These are phyloP conservation scores for Pterocles orientalis DNA, from an alignment of 2,113 vertebrate genomes.

Conservation along the genomic window DNA sequence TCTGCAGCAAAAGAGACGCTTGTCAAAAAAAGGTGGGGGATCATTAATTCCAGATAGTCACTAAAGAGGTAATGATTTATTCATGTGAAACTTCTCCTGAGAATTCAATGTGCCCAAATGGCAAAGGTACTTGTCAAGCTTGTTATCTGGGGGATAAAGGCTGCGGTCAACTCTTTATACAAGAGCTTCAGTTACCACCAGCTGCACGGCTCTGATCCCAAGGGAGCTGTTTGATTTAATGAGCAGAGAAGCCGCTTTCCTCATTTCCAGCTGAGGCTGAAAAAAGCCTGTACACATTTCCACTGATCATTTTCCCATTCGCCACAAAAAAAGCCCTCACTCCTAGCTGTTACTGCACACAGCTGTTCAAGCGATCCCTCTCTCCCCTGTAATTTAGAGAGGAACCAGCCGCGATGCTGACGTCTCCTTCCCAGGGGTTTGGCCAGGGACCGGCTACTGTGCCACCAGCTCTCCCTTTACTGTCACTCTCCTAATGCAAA, in stretches of 20 bases:
- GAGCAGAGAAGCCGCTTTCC: background rate
- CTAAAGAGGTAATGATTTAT: conserved; percentile 22
- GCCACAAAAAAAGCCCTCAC: background rate
- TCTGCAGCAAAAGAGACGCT: background rate
- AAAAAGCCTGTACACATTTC: rapidly evolving
- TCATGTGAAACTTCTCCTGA: background rate
- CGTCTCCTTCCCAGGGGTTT: background rate
- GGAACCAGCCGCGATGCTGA: background rate
- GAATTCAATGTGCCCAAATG: background rate
- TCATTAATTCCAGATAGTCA: background rate
- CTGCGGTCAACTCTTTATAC: background rate
- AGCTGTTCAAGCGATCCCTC: rapidly evolving
- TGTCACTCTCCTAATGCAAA: background rate
- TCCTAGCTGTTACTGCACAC: background rate
- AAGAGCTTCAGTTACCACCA: background rate
- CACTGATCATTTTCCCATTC: rapidly evolving
- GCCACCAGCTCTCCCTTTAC: rapidly evolving
- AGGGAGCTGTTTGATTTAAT: background rate
- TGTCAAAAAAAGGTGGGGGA: background rate
- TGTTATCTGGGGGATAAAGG: background rate
- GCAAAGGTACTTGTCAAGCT: conserved; percentile 6
- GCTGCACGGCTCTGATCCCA: background rate
- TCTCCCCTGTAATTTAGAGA: too few relatives aligned
- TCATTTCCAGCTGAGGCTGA: background rate
- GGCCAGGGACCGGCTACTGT: rapidly evolving